A percentile compares a stretch with the other conserved stretches of the same genome.
Evolutionary conservation across 1,140 invertebrate species (phyloP).

Genomic region (Pseudomyrmex sp.): DNA sequence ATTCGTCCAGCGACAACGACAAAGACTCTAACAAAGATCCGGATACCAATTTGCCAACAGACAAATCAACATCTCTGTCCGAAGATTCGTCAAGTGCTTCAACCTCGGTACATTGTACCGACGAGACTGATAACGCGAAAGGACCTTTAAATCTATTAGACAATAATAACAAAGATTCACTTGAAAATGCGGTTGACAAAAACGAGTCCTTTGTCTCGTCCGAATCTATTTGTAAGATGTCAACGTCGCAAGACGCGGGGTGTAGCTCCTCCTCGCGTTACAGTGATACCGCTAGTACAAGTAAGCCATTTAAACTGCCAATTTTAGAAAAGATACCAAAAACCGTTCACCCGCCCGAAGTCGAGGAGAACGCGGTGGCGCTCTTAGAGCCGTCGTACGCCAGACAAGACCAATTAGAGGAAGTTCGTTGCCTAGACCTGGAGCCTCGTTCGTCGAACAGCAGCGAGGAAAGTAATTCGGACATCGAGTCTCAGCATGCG

Average conservation of each 20-base stretch:
- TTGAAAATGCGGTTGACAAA: constrained; percentile 46
- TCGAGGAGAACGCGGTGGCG: constrained; percentile 77
- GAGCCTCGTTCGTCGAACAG: constrained; percentile 79
- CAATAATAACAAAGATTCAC: constrained; percentile 62
- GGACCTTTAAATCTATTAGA: constrained; percentile 39
- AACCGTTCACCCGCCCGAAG: constrained; percentile 76
- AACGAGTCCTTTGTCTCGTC: constrained; percentile 29
- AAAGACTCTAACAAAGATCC: neutral
- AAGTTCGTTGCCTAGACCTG: constrained; percentile 72
- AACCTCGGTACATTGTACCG: constrained; percentile 11
- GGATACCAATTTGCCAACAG: neutral
- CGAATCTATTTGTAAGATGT: constrained; percentile 43
- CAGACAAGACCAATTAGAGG: constrained; percentile 71
- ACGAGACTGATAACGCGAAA: constrained; percentile 36
- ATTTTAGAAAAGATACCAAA: constrained; percentile 80
- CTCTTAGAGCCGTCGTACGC: constrained; percentile 70
- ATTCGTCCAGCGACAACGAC: constrained; percentile 16
- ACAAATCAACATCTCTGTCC: constrained; percentile 10
- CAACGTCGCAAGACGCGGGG: constrained; percentile 25
- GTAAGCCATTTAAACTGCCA: constrained; percentile 80
- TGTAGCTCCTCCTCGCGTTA: constrained; percentile 36
- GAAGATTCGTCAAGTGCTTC: neutral
- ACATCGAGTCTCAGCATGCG: constrained; percentile 81
- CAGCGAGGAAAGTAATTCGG: constrained; percentile 83
- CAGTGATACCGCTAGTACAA: constrained; percentile 66